Evolutionary conservation across 2,113 vertebrate genomes (phyloP), one percentile per base, ranked within the genome.

Genomic region (Saimiri boliviensis): DNA sequence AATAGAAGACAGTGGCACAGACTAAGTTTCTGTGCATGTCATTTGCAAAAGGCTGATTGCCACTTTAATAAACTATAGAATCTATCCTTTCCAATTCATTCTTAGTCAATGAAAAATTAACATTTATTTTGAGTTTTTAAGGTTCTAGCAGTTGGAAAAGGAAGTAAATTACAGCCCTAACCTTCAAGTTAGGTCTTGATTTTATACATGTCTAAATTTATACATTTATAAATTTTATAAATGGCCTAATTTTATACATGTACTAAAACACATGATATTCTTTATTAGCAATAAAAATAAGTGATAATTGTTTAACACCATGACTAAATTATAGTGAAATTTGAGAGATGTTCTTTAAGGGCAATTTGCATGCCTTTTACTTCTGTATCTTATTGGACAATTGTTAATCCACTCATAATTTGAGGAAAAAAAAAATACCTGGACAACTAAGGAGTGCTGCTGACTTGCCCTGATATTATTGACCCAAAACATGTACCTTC

Each of bases 61-160:
- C 60, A 77, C 66, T 87, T 83, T 73, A 93, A 84, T 49, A 68
- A 96, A 40, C 27, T 54, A 49, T 2, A 80, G 42, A 86, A 83
- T 71, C 32, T 79, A 3, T 60, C 32, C 9, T 54, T 54, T 54
- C 52, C 32, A 73, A 42, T 80, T 54, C 30, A 85, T 58, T 84
- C 17, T 49, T 83, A 80, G 6, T 45, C 82, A 25, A 88, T 42
- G 25, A 79, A 70, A 84, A 88, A 58, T 8, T 79, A 47, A 45
- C n/a, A 54, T 37, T 56, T 63, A 77, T 37, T 80, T 89, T 88
- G n/a, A 83, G 95, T 86, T 63, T 95, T 86, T 60, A 54, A 83
- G 21, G n/a, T n/a, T 8, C 21, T 49, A 54, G 7, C 5, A n/a
- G 19, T 81, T 60, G 30, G 16, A 77, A 89, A 93, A 96, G 47